Base-by-base conservation (phyloP, 2,888 invertebrate genomes). In the Ectropis crepuscularia region DNA sequence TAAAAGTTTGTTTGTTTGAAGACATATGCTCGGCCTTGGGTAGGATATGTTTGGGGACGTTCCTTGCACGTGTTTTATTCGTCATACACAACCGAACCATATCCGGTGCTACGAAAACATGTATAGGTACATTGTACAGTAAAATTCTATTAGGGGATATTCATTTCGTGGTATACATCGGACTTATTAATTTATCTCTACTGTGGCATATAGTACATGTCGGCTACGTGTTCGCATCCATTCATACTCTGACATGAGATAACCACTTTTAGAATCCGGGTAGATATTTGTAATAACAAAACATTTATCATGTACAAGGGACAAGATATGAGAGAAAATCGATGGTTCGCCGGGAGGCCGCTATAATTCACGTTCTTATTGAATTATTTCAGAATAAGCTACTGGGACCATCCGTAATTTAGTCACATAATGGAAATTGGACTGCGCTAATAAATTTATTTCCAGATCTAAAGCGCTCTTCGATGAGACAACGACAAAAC, bases 1-100 rank as follows among this genome's bases (percentile, higher is more conserved):
- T 53, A 65, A 65, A 48, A 68, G 73, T 81, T 79, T 82, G 75
- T 81, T 79, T 78, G 76, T 78, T 71, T 70, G 76, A 77, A 75
- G 78, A 82, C 86, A 85, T 76, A 78, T 78, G 79, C 75, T 79
- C 76, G 84, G 77, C 86, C 85, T 83, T 86, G 83, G 74, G 67
- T 63, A 68, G 73, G 69, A 70, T 76, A 73, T 77, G 77, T 78
- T 68, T 69, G 69, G 79, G 78, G 76, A 79, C 81, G 81, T 74
- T 77, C 74, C 74, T 65, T 80, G 82, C 83, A 84, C 82, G 81
- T 83, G 85, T 82, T 74, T 72, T 68, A 77, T 74, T 76, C 72
- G 68, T 65, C 71, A 73, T 74, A 49, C 57, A 58, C 63, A 65
- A 76, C 75, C 80, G 81, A 82, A 81, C 79, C 74, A 74, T 74